Base-by-base conservation (phyloP, 2,797 vertebrate genomes). In the Carduelis carduelis region DNA sequence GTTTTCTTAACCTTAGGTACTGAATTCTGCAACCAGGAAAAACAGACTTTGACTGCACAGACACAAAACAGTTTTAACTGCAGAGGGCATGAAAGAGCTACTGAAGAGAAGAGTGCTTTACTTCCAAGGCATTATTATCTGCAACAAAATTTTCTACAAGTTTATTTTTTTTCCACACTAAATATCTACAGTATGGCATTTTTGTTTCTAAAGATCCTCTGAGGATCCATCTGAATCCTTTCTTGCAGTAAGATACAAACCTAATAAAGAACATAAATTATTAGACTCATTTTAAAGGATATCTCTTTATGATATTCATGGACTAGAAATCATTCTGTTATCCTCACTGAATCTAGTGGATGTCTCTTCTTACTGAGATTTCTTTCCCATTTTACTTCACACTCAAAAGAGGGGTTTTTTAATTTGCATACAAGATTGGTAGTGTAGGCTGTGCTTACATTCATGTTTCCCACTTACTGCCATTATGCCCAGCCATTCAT, bases 21-120 rank as follows among this genome's bases (percentile, higher is more conserved):
- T 27, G 56, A 37, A 72, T 41, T 72, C 43, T 26, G 35, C n/a
- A 57, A 30, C 17, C 0, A 4, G 47, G 57, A 71, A 88, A 80
- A 91, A 14, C 23, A 39, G 41, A 47, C 9, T 77, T 64, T 19
- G 50, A 57, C 24, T 94, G 74, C 70, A 76, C 24, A 93, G 44
- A 14, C 34, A 71, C 55, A 74, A 76, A 80, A 74, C 17, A 49
- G 28, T 88, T 95, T 88, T 34, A 92, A 97, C 94, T 90, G 96
- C 88, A 97, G 96, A 91, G 96, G 95, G 97, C 96, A 63, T 70
- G 49, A 97, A 92, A 96, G 93, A 95, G 94, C 96, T 77, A 56
- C 72, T 74, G 86, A 96, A 95, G 22, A 90, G 71, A 43, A 27
- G 41, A 49, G 17, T 16, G 21, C 16, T 93, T 87, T 55, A 41